These are phyloP conservation scores for Sturnus vulgaris DNA, from an alignment of 2,113 vertebrate species.

Conservation along the genomic window DNA sequence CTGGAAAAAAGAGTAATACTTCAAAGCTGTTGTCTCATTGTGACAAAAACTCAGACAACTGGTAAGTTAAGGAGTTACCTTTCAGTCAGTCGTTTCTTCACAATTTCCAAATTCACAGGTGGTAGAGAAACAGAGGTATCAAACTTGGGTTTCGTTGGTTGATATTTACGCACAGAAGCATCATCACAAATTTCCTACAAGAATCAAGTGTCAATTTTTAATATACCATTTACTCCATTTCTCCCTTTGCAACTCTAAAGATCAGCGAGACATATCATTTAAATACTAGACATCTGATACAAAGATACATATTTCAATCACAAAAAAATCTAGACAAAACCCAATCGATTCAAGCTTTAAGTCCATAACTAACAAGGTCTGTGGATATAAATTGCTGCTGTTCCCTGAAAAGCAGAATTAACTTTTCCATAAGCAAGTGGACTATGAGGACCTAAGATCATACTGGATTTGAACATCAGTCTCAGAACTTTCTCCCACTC, in stretches of 20 bases:
- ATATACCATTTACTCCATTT: background rate
- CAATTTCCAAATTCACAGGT: slow-evolving; percentile 74
- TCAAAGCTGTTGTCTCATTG: background rate
- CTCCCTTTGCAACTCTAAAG: background rate
- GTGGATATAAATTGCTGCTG: background rate
- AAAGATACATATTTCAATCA: background rate
- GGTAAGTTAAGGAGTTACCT: slow-evolving; percentile 64
- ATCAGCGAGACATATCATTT: rapidly evolving
- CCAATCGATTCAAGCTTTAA: background rate
- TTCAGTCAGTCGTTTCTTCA: slow-evolving; percentile 83
- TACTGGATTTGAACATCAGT: background rate
- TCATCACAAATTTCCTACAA: slow-evolving; percentile 47
- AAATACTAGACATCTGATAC: background rate
- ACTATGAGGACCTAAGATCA: background rate
- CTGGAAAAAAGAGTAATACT: background rate
- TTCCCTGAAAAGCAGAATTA: background rate
- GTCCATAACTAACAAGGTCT: background rate
- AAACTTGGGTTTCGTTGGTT: slow-evolving; percentile 57
- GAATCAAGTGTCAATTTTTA: background rate
- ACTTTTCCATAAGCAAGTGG: background rate
- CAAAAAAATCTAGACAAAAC: background rate
- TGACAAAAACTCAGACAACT: background rate
- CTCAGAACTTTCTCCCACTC: background rate
- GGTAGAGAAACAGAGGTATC: slow-evolving; percentile 76
- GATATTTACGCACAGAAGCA: background rate